Base-by-base conservation (phyloP, 2,113 vertebrate species). In the Prochilodus magdalenae region DNA sequence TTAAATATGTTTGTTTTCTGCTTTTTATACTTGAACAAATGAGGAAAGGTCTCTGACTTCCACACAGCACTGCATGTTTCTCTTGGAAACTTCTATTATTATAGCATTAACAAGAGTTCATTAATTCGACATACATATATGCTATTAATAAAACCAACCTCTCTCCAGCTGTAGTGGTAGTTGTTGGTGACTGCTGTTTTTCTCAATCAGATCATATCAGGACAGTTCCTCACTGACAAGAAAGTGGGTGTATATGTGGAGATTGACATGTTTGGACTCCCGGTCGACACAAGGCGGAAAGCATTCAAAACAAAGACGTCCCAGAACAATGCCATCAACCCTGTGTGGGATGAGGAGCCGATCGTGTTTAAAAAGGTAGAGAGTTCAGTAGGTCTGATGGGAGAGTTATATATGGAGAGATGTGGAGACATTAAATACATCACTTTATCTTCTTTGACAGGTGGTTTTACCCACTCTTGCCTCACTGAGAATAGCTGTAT, bases 221-320 rank as follows among this genome's bases (percentile, higher is more conserved):
- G 96, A 60, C 96, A 97, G 82, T 96, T 97, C 86, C 94, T 97
- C 82, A 96, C 96, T 59, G 96, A 97, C 86, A 96, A 96, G 89
- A 96, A 96, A 91, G 96, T 97, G 0, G 96, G 96, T 27, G 96
- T 95, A n/a, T 97, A 96, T 0, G 95, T 96, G 40, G 96, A 97
- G 89, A 94, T 97, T 0, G 96, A 97, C 86, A 97, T 97, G 96
- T 97, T 96, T 92, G 96, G 96, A 30, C 90, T 97, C 55, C 96
- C 96, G 16, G 96, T 96, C 51, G 96, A 97, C 81, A 97, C 96
- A 0, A 94, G 94, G 84, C 91, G 96, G 49, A 97, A 97, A 89
- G 96, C 95, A 22, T 94, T 96, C 74, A 96, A 95, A 86, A 97
- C 96, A 30, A 96, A 96, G 89, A 96, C 96, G 2, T 96, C 95